Evolutionary conservation across 2,113 vertebrate genomes (phyloP).

Genomic region (Apodemus sylvaticus): DNA sequence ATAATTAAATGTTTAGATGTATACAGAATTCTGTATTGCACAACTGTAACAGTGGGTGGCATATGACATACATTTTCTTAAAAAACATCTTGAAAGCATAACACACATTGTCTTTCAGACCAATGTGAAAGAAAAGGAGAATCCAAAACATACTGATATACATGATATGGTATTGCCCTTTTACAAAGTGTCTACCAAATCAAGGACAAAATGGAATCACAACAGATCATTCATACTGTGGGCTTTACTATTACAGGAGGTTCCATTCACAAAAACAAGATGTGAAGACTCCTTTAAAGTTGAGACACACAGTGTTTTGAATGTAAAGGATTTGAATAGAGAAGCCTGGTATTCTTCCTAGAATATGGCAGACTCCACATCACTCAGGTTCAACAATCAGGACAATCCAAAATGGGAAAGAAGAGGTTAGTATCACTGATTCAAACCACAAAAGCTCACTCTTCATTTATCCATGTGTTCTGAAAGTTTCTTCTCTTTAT

Average conservation of each 20-base stretch:
- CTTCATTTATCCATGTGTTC: neutral
- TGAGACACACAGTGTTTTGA: neutral
- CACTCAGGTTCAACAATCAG: neutral
- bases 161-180: neutral
- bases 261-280: neutral
- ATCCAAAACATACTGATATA: neutral
- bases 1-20: neutral
- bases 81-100: neutral
- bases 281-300: neutral
- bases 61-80: neutral
- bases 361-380: neutral
- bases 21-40: neutral
- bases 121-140: neutral
- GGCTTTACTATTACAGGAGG: neutral
- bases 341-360: neutral
- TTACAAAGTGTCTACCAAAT: neutral
- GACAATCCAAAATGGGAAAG: neutral
- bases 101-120: slow-evolving; percentile 2
- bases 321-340: neutral
- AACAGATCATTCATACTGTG: neutral
- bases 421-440: neutral
- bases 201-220: neutral
- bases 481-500: neutral
- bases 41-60: neutral
- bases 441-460: neutral